These are phyloP conservation scores for Sepioteuthis lessoniana DNA, from an alignment of 2,888 invertebrate genomes.

Conservation along the genomic window DNA sequence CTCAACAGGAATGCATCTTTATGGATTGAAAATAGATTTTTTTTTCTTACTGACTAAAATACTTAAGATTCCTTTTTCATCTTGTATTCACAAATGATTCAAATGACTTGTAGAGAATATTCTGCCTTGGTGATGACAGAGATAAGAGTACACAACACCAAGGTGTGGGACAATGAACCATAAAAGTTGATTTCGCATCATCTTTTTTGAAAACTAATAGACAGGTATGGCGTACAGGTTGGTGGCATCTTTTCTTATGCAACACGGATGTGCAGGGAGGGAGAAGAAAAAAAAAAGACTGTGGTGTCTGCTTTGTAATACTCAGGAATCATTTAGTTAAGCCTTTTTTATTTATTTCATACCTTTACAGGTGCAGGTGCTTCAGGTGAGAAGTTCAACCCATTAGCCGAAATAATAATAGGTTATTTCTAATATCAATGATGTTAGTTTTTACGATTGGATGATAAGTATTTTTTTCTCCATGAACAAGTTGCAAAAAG, in stretches of 20 bases:
- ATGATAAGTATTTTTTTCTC: background rate
- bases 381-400: slow-evolving; percentile 14
- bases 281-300: background rate
- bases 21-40: background rate
- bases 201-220: background rate
- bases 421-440: slow-evolving; percentile 33
- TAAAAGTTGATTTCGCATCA: background rate
- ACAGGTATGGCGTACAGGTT: background rate
- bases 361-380: background rate
- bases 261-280: background rate
- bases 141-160: background rate
- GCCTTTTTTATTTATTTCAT: background rate
- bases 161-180: background rate
- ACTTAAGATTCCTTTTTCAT: background rate
- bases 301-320: background rate
- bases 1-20: background rate
- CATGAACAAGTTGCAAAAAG: background rate
- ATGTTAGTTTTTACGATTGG: slow-evolving; percentile 18
- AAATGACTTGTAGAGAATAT: background rate
- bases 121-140: background rate
- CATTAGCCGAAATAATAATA: slow-evolving; percentile 14
- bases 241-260: background rate
- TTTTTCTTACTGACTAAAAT: background rate
- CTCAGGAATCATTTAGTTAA: background rate
- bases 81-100: background rate